These are phyloP conservation scores for Dendrolimus punctatus DNA, from an alignment of 1,140 invertebrate genomes.

Conservation along the genomic window DNA sequence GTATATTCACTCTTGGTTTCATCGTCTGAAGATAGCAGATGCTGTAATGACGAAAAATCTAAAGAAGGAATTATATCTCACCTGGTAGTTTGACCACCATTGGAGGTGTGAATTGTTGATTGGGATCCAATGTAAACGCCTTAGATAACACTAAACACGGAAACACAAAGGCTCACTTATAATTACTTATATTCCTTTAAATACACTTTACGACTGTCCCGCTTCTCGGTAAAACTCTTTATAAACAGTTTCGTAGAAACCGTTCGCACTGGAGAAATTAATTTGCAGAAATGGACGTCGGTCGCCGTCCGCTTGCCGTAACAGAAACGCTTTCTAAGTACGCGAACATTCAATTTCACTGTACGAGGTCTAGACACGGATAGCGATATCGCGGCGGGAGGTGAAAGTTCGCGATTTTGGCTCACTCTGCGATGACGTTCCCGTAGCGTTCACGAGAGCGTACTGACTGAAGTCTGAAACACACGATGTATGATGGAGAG, in stretches of 20 bases:
- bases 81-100: slow-evolving; percentile 69
- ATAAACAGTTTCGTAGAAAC: slow-evolving; percentile 66
- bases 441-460: slow-evolving; percentile 39
- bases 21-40: background rate
- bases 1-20: background rate
- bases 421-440: slow-evolving; percentile 31
- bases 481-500: slow-evolving; percentile 11
- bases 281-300: slow-evolving; percentile 62
- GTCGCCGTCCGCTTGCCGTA: slow-evolving; percentile 42
- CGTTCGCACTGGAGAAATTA: slow-evolving; percentile 64
- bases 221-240: slow-evolving; percentile 65
- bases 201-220: slow-evolving; percentile 62
- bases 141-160: slow-evolving; percentile 48
- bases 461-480: slow-evolving; percentile 32
- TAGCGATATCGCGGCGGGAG: slow-evolving; percentile 57
- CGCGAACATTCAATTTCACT: slow-evolving; percentile 66
- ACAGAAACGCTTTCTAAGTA: slow-evolving; percentile 60
- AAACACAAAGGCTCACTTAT: slow-evolving; percentile 63
- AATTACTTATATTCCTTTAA: slow-evolving; percentile 66
- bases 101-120: slow-evolving; percentile 53
- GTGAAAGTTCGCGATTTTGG: slow-evolving; percentile 54
- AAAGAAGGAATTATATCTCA: slow-evolving; percentile 23
- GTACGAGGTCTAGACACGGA: slow-evolving; percentile 53
- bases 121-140: slow-evolving; percentile 69
- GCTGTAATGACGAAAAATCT: slow-evolving; percentile 1